phyloP scores from a whole-genome alignment of 2,113 vertebrate species.

The Ranitomeya variabilis region DNA sequence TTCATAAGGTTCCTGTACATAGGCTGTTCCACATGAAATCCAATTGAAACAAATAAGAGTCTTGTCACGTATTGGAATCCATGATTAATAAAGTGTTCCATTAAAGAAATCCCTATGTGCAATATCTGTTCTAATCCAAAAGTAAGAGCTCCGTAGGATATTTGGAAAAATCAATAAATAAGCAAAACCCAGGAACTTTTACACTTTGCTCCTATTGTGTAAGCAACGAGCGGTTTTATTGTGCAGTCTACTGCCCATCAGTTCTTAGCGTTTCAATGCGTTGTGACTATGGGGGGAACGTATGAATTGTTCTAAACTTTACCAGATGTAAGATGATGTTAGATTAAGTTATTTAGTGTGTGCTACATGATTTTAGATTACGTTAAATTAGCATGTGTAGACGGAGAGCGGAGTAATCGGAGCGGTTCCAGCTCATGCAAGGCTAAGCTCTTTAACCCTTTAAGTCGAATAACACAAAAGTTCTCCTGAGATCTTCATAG shows the following conservation, averaged over 20 bases:
- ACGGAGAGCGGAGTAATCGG: slow-evolving; percentile 2
- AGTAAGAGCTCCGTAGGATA: slow-evolving; percentile 6
- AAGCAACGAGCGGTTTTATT: slow-evolving; percentile 14
- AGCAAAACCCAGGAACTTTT: slow-evolving; percentile 5
- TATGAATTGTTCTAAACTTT: slow-evolving; percentile 51
- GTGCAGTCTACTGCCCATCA: slow-evolving; percentile 10
- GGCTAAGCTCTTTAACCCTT: slow-evolving; percentile 26
- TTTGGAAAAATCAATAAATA: slow-evolving; percentile 41
- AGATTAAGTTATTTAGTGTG: slow-evolving; percentile 56
- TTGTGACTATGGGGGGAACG: slow-evolving; percentile 40
- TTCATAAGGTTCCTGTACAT: slow-evolving; percentile 12
- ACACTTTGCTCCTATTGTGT: slow-evolving; percentile 42
- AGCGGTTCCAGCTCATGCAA: slow-evolving; percentile 7
- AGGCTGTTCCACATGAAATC: background rate
- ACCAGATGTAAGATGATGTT: slow-evolving; percentile 55
- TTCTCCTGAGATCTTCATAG: background rate
- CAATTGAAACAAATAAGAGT: slow-evolving; percentile 33
- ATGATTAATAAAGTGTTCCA: slow-evolving; percentile 46
- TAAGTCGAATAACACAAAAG: background rate
- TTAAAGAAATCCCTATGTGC: slow-evolving; percentile 38
- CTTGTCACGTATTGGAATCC: slow-evolving; percentile 28
- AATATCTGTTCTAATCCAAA: slow-evolving; percentile 28
- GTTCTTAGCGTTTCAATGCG: slow-evolving; percentile 10
- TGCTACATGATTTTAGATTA: slow-evolving; percentile 56
- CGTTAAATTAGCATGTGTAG: slow-evolving; percentile 54